A percentile compares a stretch with the other conserved stretches of the same genome.
Evolutionary conservation across 2,797 vertebrate species (phyloP).

Genomic region (Chanos chanos): DNA sequence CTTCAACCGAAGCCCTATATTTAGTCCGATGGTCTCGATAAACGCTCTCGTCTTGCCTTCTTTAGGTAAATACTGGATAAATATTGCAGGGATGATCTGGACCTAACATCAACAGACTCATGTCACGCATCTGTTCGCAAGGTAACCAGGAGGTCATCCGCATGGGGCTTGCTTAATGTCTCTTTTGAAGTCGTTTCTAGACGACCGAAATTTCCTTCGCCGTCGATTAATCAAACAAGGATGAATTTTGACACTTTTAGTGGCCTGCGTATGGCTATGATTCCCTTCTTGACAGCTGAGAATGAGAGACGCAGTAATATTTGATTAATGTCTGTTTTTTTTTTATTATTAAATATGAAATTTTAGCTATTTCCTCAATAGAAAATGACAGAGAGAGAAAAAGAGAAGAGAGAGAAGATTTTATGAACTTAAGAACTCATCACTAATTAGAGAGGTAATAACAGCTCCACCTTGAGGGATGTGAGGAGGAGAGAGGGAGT

Average conservation of each 20-base stretch:
- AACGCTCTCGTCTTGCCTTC: slow-evolving; percentile 93
- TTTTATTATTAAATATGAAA: no score
- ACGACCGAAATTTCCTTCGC: no score
- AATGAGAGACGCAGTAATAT: no score
- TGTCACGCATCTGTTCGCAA: slow-evolving; percentile 69
- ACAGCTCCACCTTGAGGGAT: slow-evolving; percentile 86
- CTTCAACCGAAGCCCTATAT: slow-evolving; percentile 81
- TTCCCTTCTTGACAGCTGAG: no score
- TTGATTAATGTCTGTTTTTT: no score
- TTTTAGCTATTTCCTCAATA: no score
- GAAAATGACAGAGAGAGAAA: neutral
- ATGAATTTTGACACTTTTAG: no score
- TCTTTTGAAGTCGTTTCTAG: no score
- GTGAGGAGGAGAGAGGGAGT: slow-evolving; percentile 54
- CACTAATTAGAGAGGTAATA: slow-evolving; percentile 97
- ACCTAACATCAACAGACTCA: slow-evolving; percentile 85
- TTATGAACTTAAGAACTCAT: slow-evolving; percentile 47
- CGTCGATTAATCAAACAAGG: no score
- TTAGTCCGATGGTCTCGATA: slow-evolving; percentile 93
- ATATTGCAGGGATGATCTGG: slow-evolving; percentile 87
- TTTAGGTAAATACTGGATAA: slow-evolving; percentile 97
- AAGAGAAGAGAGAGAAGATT: neutral
- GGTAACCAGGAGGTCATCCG: slow-evolving; percentile 75
- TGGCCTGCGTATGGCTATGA: no score
- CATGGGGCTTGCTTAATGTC: no score